Conservation (phyloP, 1,140 invertebrate species). For the Scaptomyza hsui region DNA sequence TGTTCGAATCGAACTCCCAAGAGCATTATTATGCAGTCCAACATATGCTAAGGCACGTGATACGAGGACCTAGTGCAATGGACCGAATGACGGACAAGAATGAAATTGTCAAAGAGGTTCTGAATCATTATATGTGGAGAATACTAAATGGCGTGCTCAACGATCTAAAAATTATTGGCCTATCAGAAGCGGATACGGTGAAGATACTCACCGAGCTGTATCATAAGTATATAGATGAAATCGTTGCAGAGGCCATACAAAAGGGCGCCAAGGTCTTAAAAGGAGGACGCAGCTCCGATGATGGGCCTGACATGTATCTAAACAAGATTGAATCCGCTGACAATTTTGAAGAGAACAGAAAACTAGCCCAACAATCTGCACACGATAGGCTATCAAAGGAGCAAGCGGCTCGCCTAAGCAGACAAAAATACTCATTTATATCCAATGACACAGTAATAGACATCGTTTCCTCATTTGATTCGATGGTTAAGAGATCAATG, state of each 20-base stretch:
- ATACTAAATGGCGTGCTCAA: conserved; percentile 8
- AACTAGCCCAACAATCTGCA: too few relatives aligned
- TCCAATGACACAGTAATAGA: too few relatives aligned
- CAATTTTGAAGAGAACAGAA: too few relatives aligned
- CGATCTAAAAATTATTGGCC: conserved; percentile 8
- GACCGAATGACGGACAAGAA: conserved; percentile 4
- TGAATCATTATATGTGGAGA: conserved; percentile 49
- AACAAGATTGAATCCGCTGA: too few relatives aligned
- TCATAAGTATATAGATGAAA: conserved; percentile 6
- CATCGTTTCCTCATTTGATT: too few relatives aligned
- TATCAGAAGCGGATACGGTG: background rate
- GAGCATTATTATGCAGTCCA: conserved; percentile 3
- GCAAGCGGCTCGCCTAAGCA: too few relatives aligned
- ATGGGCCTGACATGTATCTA: too few relatives aligned
- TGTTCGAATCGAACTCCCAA: background rate
- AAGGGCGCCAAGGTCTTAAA: background rate
- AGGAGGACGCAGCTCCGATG: too few relatives aligned
- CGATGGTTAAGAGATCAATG: too few relatives aligned
- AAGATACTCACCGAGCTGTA: conserved; percentile 30
- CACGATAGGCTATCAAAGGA: too few relatives aligned
- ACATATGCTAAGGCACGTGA: conserved; percentile 8
- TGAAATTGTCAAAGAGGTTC: conserved; percentile 1
- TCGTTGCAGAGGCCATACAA: background rate
- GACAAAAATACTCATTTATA: too few relatives aligned
- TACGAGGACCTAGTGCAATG: conserved; percentile 19